phyloP scores from a whole-genome alignment of 2,797 vertebrate species.

The Chaetophractus vellerosus region DNA sequence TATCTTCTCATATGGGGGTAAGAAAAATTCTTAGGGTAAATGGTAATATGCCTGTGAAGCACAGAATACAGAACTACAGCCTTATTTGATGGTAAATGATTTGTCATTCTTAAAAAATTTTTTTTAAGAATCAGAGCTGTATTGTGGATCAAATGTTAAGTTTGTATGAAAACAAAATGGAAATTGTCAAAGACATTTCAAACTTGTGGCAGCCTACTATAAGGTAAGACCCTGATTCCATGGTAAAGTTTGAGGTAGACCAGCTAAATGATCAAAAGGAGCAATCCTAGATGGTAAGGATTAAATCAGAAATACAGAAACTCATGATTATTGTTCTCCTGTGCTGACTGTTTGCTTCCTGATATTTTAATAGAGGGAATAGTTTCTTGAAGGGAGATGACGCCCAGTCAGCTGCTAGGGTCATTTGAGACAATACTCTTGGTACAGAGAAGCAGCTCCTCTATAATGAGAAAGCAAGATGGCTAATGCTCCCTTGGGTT shows the following conservation, averaged over 20 bases:
- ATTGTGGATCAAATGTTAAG: not conserved
- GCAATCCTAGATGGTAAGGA: not conserved
- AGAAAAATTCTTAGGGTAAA: not conserved
- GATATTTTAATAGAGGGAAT: not conserved
- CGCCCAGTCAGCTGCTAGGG: not conserved
- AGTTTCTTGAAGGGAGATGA: not conserved
- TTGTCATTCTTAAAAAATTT: not conserved
- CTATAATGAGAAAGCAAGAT: not conserved
- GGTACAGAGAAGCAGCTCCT: not conserved
- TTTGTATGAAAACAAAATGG: not conserved
- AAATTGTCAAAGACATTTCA: conserved; percentile 30
- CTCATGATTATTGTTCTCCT: not conserved
- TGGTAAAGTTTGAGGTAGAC: not conserved
- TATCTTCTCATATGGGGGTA: not conserved
- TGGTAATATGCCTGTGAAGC: not conserved
- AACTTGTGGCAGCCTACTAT: not conserved
- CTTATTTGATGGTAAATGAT: not conserved
- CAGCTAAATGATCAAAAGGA: not conserved
- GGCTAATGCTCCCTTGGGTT: not conserved
- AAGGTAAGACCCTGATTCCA: not conserved
- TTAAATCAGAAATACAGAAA: not conserved
- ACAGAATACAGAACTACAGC: not conserved
- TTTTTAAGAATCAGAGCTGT: not conserved
- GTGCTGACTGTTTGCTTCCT: not conserved
- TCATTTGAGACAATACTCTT: not conserved